Evolutionary conservation across 1,140 invertebrate genomes (phyloP), one percentile per base, ranked within the genome.

Genomic region (Cotesia chilonis): DNA sequence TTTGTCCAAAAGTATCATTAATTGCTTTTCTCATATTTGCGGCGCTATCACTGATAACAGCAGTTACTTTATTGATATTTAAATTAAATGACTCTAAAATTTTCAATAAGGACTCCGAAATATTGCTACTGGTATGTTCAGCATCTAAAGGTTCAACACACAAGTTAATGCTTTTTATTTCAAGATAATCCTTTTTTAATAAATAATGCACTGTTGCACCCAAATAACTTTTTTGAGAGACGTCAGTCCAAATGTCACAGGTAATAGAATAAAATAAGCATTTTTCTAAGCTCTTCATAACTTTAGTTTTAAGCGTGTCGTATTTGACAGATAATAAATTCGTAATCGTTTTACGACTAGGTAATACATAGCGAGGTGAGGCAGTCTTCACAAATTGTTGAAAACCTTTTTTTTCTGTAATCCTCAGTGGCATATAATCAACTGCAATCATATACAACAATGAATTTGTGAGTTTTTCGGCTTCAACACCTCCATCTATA

Each of bases 381-480:
- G 74, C 68, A 60, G 59, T 63, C 72, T 75, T 77, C 66, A 79
- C 75, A 68, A 78, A 77, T 52, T 75, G 68, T 74, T 68, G 71
- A 74, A 79, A 81, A 59, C 78, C 78, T 75, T 75, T 76, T 76
- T 79, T 79, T 77, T 79, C 75, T 36, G 76, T 73, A 51, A 17
- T 64, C 7, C 10, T 4, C 2, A 80, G 79, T 28, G 74, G 77
- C 70, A 64, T 14, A 38, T 79, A 75, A 66, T 79, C 76, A 72
- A 79, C 78, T 59, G 73, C 76, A 67, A 79, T 77, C 78, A 79
- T 79, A 69, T 63, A 79, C 60, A 79, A 72, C 61, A 79, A 77
- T 66, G 68, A 64, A 77, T 79, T 64, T 14, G 1, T 38, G 3
- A 64, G 10, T 38, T 64, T 64, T 64, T 20, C 61, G 6, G 61